These are phyloP conservation scores for Eriocheir sinensis DNA, from an alignment of 1,140 invertebrate genomes.

Conservation along the genomic window DNA sequence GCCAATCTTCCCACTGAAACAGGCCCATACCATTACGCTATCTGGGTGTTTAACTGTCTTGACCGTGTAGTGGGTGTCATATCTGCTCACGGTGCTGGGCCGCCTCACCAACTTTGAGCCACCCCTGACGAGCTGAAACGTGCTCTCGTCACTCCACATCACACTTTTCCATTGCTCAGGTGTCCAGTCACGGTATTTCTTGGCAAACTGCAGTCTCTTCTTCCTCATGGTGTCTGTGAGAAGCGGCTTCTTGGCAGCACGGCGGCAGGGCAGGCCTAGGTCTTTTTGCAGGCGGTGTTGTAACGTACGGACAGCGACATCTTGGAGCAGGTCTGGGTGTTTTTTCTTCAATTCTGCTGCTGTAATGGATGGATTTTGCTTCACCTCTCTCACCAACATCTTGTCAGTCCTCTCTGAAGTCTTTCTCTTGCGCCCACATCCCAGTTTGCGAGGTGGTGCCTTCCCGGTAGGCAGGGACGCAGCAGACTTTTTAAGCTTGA, in stretches of 20 bases:
- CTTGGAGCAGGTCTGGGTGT: constrained; percentile 35
- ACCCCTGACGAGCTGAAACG: background rate
- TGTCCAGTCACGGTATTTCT: background rate
- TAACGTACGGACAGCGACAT: constrained; percentile 13
- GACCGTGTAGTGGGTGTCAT: background rate
- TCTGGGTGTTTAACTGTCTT: constrained; percentile 31
- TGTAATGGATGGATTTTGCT: background rate
- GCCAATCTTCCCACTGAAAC: background rate
- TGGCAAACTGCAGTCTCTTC: background rate
- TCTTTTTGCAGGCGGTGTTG: background rate
- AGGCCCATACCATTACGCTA: constrained; percentile 31
- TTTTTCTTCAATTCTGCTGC: background rate
- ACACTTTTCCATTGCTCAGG: background rate
- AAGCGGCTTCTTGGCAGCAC: constrained; percentile 21
- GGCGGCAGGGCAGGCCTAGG: background rate
- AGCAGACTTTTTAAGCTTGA: too few species aligned
- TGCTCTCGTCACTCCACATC: background rate
- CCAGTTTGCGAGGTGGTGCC: too few species aligned
- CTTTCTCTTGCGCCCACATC: too few species aligned
- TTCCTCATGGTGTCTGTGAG: background rate
- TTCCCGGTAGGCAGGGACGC: too few species aligned
- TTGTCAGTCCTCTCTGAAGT: too few species aligned
- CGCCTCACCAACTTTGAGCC: background rate
- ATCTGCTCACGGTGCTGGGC: too few species aligned
- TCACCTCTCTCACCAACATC: too few species aligned